Base-by-base conservation (phyloP, 2,113 vertebrate species). In the Crypturellus undulatus region DNA sequence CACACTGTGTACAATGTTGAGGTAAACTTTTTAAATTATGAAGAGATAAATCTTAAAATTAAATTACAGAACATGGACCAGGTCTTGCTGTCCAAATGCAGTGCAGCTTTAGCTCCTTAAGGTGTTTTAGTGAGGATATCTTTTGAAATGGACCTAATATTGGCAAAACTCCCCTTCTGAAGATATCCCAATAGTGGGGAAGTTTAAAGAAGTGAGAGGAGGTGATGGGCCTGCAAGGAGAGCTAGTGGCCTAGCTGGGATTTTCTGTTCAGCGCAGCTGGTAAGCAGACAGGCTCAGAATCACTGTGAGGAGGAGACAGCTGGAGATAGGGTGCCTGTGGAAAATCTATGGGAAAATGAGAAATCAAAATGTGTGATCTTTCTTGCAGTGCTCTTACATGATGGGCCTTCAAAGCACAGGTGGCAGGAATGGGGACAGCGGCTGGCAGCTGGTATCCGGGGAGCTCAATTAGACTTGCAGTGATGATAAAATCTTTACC, bases 71-170 rank as follows among this genome's bases (percentile, higher is more conserved):
- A 60, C 34, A 58, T 63, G 72, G 69, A 63, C 67, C 36, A 84
- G 78, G 49, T 77, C 71, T 76, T 83, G 47, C n/a, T 94, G 84
- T 45, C 79, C 82, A 95, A 28, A 51, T 70, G 91, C 54, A 40
- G 59, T 45, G 32, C 24, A 85, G 43, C 26, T 62, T 76, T 25
- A 28, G 75, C n/a, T 92, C 59, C 58, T 1, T 0, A 19, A 9
- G 6, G 17, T 79, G 12, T 84, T 94, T 87, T 84, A 90, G 56
- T 89, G 65, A 86, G 69, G 79, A 58, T 92, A n/a, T 34, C 10
- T 80, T 90, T 68, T 81, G 47, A 69, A 52, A 68, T 84, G 7
- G 17, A 71, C 25, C 52, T 51, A 10, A 12, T 56, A 58, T 71
- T 91, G 86, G 58, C 45, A 75, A 92, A 94, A 84, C 18, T 90